These are phyloP conservation scores for Whitmania pigra DNA, from an alignment of 1,140 invertebrate species.

Conservation along the genomic window DNA sequence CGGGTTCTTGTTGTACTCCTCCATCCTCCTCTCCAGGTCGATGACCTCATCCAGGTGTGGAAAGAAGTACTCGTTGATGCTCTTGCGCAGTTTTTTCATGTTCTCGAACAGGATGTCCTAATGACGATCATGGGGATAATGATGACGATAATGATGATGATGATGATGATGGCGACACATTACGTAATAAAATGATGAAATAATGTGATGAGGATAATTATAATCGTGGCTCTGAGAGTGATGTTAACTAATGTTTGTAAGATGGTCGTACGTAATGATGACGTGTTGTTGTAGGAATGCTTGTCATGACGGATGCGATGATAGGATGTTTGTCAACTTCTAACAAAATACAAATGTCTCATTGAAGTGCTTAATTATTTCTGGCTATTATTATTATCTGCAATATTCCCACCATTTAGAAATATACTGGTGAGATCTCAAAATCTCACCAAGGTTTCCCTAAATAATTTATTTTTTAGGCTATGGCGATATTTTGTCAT, in stretches of 20 bases:
- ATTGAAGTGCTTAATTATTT: not conserved
- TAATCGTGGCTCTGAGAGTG: not conserved
- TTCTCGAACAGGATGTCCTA: not conserved
- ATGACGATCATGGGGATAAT: not conserved
- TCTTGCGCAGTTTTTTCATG: too few species aligned
- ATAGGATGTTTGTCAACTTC: not conserved
- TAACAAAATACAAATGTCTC: not conserved
- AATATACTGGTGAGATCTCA: too few species aligned
- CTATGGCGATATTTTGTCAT: too few species aligned
- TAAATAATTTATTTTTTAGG: too few species aligned
- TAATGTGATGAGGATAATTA: not conserved
- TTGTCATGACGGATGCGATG: not conserved
- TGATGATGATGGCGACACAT: not conserved
- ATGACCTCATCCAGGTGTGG: too few species aligned
- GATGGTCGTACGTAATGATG: not conserved
- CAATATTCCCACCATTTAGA: too few species aligned
- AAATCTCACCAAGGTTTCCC: too few species aligned
- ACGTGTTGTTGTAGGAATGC: not conserved
- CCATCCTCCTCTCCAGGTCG: too few species aligned
- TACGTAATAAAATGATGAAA: not conserved
- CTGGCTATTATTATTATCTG: too few species aligned
- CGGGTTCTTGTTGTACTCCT: too few species aligned
- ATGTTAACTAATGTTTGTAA: too few species aligned
- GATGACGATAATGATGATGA: constrained; percentile 4
- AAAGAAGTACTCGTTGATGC: too few species aligned